Evolutionary conservation across 2,113 vertebrate species (phyloP).

Genomic region (Bubalus kerabau): DNA sequence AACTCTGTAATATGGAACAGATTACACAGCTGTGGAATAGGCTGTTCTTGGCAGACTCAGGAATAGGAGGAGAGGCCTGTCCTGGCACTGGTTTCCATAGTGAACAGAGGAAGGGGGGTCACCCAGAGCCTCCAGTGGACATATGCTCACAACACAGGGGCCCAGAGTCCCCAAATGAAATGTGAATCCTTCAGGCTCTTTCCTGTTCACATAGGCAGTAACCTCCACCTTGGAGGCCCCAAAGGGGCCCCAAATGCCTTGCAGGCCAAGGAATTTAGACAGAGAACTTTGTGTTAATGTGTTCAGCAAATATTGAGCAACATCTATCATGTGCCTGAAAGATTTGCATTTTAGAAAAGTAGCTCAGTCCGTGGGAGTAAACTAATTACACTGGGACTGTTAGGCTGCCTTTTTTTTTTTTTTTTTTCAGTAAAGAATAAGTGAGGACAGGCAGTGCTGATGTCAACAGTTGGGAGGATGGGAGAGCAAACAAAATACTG

Average conservation of each 20-base stretch:
- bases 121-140: background rate
- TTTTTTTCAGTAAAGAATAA: background rate
- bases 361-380: background rate
- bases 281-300: background rate
- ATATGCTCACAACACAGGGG: background rate
- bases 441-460: background rate
- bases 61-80: slow-evolving; percentile 24
- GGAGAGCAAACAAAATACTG: background rate
- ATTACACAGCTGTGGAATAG: slow-evolving; percentile 57
- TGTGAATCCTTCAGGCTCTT: slow-evolving; percentile 27
- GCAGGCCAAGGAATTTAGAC: slow-evolving; percentile 11
- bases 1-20: slow-evolving; percentile 54
- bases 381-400: background rate
- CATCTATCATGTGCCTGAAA: background rate
- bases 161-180: slow-evolving; percentile 36
- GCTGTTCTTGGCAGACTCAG: slow-evolving; percentile 53
- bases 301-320: slow-evolving; percentile 39
- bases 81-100: slow-evolving; percentile 51
- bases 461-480: background rate
- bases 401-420: background rate
- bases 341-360: slow-evolving; percentile 16
- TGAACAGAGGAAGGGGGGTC: background rate
- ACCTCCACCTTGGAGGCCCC: slow-evolving; percentile 21
- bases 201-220: slow-evolving; percentile 25
- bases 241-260: background rate